Percentiles rank a stretch among this genome's conserved stretches.
These are phyloP conservation scores for Agapetus fuscipes DNA, from an alignment of 2,888 invertebrate species.

Conservation along the genomic window DNA sequence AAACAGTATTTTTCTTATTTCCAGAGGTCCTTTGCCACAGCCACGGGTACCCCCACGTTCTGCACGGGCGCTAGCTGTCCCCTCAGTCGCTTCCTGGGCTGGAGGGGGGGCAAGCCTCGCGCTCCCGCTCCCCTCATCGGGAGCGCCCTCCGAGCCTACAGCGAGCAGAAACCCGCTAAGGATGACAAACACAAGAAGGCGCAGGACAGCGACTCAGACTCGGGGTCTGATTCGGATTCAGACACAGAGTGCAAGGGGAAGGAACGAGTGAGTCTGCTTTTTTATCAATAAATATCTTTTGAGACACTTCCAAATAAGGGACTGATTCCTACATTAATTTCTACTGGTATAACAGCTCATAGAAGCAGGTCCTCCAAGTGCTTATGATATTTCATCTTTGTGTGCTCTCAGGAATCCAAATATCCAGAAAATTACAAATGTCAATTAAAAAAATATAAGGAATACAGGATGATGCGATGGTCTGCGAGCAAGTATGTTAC, in stretches of 20 bases:
- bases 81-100: slow-evolving; percentile 2
- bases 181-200: slow-evolving; percentile 29
- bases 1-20: slow-evolving; percentile 3
- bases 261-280: slow-evolving; percentile 37
- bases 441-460: too few species aligned
- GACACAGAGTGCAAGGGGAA: slow-evolving; percentile 44
- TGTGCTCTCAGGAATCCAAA: too few species aligned
- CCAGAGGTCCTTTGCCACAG: slow-evolving; percentile 9
- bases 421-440: too few species aligned
- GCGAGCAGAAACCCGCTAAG: slow-evolving; percentile 11
- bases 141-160: slow-evolving; percentile 7
- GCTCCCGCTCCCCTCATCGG: background rate
- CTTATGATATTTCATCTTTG: too few species aligned
- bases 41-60: slow-evolving; percentile 3
- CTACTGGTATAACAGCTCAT: too few species aligned
- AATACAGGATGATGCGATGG: too few species aligned
- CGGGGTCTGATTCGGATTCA: slow-evolving; percentile 49
- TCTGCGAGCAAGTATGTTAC: too few species aligned
- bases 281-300: too few species aligned
- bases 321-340: too few species aligned
- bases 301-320: too few species aligned
- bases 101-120: slow-evolving; percentile 5
- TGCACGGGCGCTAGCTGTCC: slow-evolving; percentile 19
- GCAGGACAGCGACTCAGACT: slow-evolving; percentile 33
- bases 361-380: too few species aligned